Evolutionary conservation across 92 coral and sea anemone species (phyloP), one percentile per base, ranked within the genome.

Genomic region (Epizoanthus fatuus): DNA sequence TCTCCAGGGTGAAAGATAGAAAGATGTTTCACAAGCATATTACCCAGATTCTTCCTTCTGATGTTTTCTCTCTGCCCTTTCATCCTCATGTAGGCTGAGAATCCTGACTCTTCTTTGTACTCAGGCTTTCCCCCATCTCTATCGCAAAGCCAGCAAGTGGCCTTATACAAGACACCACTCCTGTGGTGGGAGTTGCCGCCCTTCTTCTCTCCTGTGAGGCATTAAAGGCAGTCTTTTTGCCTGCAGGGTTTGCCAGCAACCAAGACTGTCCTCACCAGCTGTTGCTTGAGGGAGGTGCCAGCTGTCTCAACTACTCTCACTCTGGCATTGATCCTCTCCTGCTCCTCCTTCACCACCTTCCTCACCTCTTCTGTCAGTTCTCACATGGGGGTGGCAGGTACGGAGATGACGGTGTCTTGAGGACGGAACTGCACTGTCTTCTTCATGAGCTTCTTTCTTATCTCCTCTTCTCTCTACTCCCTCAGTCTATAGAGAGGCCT

Each of bases 141-240:
- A 9, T 14, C 54, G 8, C 22, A n/a, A 0, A 45, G 40, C 47
- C 15, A n/a, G 22, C 63, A 74, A 1, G 45, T 57, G 60, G 51
- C 80, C 15, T 51, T 74, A 16, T 52, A 74, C 42, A 74, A 38
- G 63, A 60, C 62, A 53, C 80, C 63, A 51, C 63, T 74, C 35
- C 35, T 74, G 80, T 74, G 80, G 25, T 74, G 63, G 13, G 57
- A 74, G 8, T 16, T 74, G 13, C 53, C 42, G 10, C 49, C 42
- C 45, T 74, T 74, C 63, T 11, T 42, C 8, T 74, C 80, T 74
- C 63, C 63, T 44, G 73, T 68, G 53, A 51, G 47, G 42, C 79
- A n/a, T n/a, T n/a, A n/a, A n/a, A n/a, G n/a, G n/a, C n/a, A n/a
- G n/a, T n/a, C n/a, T 57, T 14, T 57, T 17, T 17, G 15, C 63